phyloP scores from a whole-genome alignment of 2,888 invertebrate genomes.

The Gnatocerus cornutus region DNA sequence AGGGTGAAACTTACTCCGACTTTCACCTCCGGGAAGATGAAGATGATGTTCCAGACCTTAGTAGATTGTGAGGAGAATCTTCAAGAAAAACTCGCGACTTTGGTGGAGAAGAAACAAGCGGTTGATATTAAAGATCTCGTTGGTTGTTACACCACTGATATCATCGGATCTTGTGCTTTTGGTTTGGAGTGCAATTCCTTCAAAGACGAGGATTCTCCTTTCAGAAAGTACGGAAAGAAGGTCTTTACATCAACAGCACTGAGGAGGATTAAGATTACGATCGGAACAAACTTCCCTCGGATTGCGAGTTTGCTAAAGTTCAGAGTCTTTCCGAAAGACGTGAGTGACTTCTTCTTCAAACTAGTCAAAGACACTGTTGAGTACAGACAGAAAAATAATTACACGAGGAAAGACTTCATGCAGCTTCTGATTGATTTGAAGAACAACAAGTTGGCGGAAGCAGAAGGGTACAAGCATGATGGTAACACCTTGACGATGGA shows the following conservation, averaged over 20 bases:
- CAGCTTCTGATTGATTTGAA: constrained; percentile 65
- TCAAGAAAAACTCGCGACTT: constrained; percentile 68
- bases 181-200: constrained; percentile 76
- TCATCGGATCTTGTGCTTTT: constrained; percentile 76
- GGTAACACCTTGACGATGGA: constrained; percentile 43
- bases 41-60: constrained; percentile 76
- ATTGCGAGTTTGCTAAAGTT: neutral
- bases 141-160: constrained; percentile 75
- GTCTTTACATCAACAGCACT: neutral
- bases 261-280: neutral
- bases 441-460: constrained; percentile 3
- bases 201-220: constrained; percentile 71
- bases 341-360: neutral
- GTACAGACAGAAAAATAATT: constrained; percentile 7
- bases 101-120: constrained; percentile 61
- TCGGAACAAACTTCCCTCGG: neutral
- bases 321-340: neutral
- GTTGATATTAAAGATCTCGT: constrained; percentile 70
- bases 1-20: constrained; percentile 70
- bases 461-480: constrained; percentile 11
- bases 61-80: constrained; percentile 73
- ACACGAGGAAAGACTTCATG: constrained; percentile 5
- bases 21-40: constrained; percentile 73
- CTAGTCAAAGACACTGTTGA: constrained; percentile 4
- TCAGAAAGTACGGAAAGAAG: constrained; percentile 57